Base-by-base conservation (phyloP, 2,888 invertebrate genomes). In the Tinea trinotella region DNA sequence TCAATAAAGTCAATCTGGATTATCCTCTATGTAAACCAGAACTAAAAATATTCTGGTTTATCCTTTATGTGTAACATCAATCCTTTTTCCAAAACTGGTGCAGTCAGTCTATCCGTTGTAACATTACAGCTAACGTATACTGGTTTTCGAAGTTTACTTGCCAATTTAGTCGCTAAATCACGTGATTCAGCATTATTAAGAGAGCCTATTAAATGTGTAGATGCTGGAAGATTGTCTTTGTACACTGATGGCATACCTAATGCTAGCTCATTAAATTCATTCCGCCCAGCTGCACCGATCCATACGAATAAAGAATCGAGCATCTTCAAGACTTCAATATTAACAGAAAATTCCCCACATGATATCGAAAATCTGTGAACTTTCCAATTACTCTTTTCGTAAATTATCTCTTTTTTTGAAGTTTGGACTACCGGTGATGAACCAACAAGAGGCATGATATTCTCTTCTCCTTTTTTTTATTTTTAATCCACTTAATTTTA, bases 301-400 rank as follows among this genome's bases (percentile, higher is more conserved):
- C 82, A 82, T 61, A 81, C 57, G 56, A 80, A 66, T 57, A 76
- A 58, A 24, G 74, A 74, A 35, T 67, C 73, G 35, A 64, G 58
- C 64, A 73, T 69, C 17, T 68, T 69, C 56, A 81, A 58, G 18
- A 66, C 69, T 50, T 63, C 67, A 22, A 62, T 71, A 54, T 64
- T 65, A 49, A 76, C 73, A 56, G 75, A 56, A 54, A 68, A 57
- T 57, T 71, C 71, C 1, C 76, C 68, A 56, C 70, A 69, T 66
- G 71, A 68, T 58, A 80, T 70, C 59, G 74, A 71, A 57, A 79
- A 79, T 54, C 73, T 61, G 54, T 69, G 74, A 15, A 75, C 61
- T 13, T 60, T 61, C 83, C 83, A 84, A 18, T 56, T 57, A 56
- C 80, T 79, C 13, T 61, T 55, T 3, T 22, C 24, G 20, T 50